Conservation (phyloP, 2,113 vertebrate genomes). For the Colistium nudipinnis region DNA sequence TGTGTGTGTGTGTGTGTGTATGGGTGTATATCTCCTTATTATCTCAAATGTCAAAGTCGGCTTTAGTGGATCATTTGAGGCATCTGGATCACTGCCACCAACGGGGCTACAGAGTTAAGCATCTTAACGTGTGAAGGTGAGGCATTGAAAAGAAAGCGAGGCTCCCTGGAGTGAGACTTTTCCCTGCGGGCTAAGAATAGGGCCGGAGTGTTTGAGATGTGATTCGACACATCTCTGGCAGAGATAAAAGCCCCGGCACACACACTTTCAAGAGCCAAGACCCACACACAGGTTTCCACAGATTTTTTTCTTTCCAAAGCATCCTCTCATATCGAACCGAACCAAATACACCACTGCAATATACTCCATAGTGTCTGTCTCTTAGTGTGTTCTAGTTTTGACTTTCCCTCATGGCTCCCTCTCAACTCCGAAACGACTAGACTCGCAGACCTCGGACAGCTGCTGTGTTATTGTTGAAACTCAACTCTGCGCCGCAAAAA, state of each 20-base stretch:
- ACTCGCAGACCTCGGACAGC: constrained; percentile 55
- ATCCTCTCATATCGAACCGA: constrained; percentile 9
- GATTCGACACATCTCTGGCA: constrained; percentile 39
- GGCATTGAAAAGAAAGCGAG: constrained; percentile 63
- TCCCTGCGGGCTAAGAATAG: constrained; percentile 47
- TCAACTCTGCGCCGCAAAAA: constrained; percentile 49
- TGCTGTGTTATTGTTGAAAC: constrained; percentile 57
- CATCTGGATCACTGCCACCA: constrained; percentile 64
- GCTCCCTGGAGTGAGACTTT: constrained; percentile 34
- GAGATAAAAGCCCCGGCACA: constrained; percentile 23
- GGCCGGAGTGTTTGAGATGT: constrained; percentile 29
- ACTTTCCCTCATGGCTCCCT: constrained; percentile 35
- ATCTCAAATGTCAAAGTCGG: constrained; percentile 66
- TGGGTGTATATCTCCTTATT: constrained; percentile 64
- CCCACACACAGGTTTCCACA: background rate
- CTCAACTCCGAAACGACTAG: constrained; percentile 32
- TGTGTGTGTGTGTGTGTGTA: constrained; percentile 34
- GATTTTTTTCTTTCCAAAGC: constrained; percentile 4
- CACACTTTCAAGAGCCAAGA: constrained; percentile 19
- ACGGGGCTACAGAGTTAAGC: constrained; percentile 36
- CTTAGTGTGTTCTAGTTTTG: constrained; percentile 32
- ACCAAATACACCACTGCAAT: constrained; percentile 7
- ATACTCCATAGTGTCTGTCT: constrained; percentile 6
- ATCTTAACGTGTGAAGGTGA: constrained; percentile 52
- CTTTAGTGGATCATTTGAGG: constrained; percentile 62